Evolutionary conservation across 2,113 vertebrate genomes (phyloP), one percentile per base, ranked within the genome.

Genomic region (Columba janthina): DNA sequence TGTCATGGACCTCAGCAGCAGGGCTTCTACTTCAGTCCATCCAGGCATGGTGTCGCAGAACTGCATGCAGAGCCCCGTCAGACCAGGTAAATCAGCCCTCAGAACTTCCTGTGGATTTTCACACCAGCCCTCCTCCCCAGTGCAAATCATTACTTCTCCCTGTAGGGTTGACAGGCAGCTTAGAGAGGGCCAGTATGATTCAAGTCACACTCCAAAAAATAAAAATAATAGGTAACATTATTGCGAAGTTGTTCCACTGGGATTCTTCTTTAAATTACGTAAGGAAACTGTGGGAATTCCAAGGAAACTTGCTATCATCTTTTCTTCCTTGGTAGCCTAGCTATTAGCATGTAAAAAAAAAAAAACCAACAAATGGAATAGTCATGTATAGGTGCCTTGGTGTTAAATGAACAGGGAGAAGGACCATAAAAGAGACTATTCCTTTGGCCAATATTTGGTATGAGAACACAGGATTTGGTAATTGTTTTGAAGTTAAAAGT

Each of bases 1-100:
- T 0, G 99, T 99, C 98, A 98, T 99, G 95, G 99, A 99, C 98
- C 99, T 99, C 95, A 99, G 99, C 98, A 99, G 97, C 97, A 98
- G 98, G 53, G 98, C 99, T 75, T 98, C 98, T 94, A 98, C 98
- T 67, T 99, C 99, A 5, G 95, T 98, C 61, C 99, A 99, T 95
- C 97, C 98, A 2, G 98, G 96, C 97, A 97, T 99, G 98, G 97
- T 98, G n/a, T 97, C 98, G 48, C 99, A 98, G 74, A 98, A 97
- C 97, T 99, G 99, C 97, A 98, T 99, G 95, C 98, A 98, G 97
- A 99, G 98, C 97, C 98, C 99, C 5, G 96, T 97, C 97, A 97
- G 98, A 97, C 97, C 99, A 99, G 99, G 99, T 99, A 99, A 97
- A 92, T 82, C 60, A 82, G 48, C 61, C 34, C 11, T 73, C 25